phyloP scores from a whole-genome alignment of 1,140 invertebrate species.

The Drosophila tani region DNA sequence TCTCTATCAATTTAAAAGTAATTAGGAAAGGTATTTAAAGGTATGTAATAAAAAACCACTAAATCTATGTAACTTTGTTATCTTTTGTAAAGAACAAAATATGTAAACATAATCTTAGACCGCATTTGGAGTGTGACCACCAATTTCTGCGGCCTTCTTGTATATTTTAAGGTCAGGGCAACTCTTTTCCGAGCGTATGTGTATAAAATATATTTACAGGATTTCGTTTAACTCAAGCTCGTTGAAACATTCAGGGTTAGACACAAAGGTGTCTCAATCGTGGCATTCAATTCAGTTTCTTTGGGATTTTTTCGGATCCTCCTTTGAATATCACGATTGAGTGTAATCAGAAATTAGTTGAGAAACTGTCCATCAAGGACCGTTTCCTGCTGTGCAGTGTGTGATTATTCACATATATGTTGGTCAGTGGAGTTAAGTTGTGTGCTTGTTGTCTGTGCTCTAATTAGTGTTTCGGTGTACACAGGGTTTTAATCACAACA shows the following conservation, averaged over 20 bases:
- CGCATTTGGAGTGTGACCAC: not conserved
- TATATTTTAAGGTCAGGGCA: not conserved
- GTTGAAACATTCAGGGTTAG: conserved; percentile 59
- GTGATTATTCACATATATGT: conserved; percentile 38
- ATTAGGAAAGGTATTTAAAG: too few relatives aligned
- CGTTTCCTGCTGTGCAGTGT: conserved; percentile 27
- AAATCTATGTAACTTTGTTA: too few relatives aligned
- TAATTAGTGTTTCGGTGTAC: conserved; percentile 49
- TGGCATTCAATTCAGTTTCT: conserved; percentile 8
- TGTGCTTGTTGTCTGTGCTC: conserved; percentile 43
- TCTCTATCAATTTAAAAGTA: too few relatives aligned
- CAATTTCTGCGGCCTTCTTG: not conserved
- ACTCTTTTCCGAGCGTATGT: conserved; percentile 23
- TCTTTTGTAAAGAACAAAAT: too few relatives aligned
- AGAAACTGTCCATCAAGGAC: conserved; percentile 12
- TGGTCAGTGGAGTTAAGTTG: conserved; percentile 55
- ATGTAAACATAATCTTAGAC: not conserved
- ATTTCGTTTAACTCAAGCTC: conserved; percentile 36
- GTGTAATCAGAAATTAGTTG: conserved; percentile 20
- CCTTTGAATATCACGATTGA: conserved; percentile 13
- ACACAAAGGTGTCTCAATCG: conserved; percentile 29
- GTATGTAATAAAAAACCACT: not conserved
- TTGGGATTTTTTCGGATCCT: too few relatives aligned
- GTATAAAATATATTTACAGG: conserved; percentile 46
- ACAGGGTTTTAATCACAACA: conserved; percentile 49